Percentiles rank a stretch among this genome's conserved stretches.
Evolutionary conservation across 2,888 invertebrate genomes (phyloP).

Genomic region (Drosophila rubida): DNA sequence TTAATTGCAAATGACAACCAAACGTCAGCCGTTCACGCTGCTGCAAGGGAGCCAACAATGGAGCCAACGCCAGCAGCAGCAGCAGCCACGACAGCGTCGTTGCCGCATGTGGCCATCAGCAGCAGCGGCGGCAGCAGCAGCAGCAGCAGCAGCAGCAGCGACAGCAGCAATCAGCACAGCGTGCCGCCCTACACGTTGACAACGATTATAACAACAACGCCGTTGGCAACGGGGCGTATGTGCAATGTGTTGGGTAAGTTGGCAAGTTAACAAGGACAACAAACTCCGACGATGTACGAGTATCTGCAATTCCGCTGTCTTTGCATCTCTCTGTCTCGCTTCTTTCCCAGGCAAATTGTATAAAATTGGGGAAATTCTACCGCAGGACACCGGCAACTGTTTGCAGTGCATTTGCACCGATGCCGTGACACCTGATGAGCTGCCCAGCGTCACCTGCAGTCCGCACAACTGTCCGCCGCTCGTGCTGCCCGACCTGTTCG

Average conservation of each 20-base stretch:
- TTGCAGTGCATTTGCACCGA: slow-evolving; percentile 89
- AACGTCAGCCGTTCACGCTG: slow-evolving; percentile 46
- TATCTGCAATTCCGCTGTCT: not conserved
- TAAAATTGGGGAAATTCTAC: slow-evolving; percentile 88
- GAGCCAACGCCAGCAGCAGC: slow-evolving; percentile 41
- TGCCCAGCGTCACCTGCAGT: slow-evolving; percentile 85
- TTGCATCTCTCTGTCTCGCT: not conserved
- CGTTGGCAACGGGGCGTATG: slow-evolving; percentile 67
- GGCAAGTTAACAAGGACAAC: slow-evolving; percentile 12
- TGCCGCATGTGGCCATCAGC: slow-evolving; percentile 35
- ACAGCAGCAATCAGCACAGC: slow-evolving; percentile 50
- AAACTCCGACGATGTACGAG: not conserved
- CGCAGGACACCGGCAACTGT: slow-evolving; percentile 90
- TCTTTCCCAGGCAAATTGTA: slow-evolving; percentile 87
- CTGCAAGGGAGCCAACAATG: slow-evolving; percentile 50
- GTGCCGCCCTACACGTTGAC: slow-evolving; percentile 67
- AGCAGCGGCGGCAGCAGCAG: too few species aligned
- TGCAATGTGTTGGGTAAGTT: slow-evolving; percentile 73
- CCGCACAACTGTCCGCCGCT: slow-evolving; percentile 85
- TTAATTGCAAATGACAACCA: slow-evolving; percentile 79
- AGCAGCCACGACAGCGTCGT: slow-evolving; percentile 21
- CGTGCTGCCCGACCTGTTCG: slow-evolving; percentile 84
- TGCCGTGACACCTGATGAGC: slow-evolving; percentile 85
- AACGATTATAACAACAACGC: slow-evolving; percentile 71
- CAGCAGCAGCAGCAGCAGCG: slow-evolving; percentile 37